phyloP scores from a whole-genome alignment of 2,888 invertebrate species.

The Phyllotreta striolata region DNA sequence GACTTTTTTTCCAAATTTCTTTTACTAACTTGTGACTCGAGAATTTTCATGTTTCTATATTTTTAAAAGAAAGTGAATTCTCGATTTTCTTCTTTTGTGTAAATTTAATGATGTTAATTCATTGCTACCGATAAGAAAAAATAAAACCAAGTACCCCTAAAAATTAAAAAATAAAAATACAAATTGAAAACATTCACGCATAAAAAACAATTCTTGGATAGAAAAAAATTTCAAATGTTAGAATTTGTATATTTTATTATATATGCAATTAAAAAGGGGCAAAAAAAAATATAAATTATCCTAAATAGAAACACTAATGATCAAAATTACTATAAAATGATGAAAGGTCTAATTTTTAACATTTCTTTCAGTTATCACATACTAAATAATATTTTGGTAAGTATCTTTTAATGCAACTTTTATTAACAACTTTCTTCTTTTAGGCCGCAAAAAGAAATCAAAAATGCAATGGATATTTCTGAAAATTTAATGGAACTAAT shows the following conservation, averaged over 20 bases:
- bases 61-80: conserved; percentile 25
- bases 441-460: too few relatives aligned
- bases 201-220: conserved; percentile 36
- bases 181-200: conserved; percentile 30
- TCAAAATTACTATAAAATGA: too few relatives aligned
- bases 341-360: too few relatives aligned
- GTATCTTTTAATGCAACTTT: too few relatives aligned
- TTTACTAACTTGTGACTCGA: background rate
- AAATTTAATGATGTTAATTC: conserved; percentile 38
- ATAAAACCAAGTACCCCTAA: conserved; percentile 36
- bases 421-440: too few relatives aligned
- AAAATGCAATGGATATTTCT: too few relatives aligned
- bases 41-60: conserved; percentile 1
- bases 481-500: too few relatives aligned
- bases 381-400: too few relatives aligned
- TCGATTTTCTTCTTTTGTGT: conserved; percentile 39
- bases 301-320: conserved; percentile 30
- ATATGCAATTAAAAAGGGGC: conserved; percentile 45
- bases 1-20: background rate
- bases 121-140: conserved; percentile 38
- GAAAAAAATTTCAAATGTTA: conserved; percentile 40
- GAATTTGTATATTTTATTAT: conserved; percentile 51
- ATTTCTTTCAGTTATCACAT: too few relatives aligned
- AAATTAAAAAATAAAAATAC: conserved; percentile 35
- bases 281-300: conserved; percentile 43